Percentiles rank a stretch among this genome's conserved stretches.
Evolutionary conservation across 2,797 vertebrate species (phyloP).

Genomic region (Nasua narica): DNA sequence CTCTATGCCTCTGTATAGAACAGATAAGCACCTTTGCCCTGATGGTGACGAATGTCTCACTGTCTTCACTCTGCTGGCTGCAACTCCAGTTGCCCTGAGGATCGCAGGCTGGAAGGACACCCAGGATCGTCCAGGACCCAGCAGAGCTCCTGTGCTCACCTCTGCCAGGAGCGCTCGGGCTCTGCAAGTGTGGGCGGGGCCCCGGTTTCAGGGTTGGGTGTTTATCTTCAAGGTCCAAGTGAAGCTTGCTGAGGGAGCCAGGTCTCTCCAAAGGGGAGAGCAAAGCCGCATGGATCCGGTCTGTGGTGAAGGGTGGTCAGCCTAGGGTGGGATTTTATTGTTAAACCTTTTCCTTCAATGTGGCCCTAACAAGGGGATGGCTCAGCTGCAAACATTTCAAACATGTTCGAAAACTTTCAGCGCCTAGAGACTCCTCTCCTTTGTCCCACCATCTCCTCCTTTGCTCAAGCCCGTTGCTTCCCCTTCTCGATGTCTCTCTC

Average conservation of each 20-base stretch:
- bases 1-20: not conserved
- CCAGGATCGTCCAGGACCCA: not conserved
- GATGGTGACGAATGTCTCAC: not conserved
- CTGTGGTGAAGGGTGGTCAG: not conserved
- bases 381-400: not conserved
- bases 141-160: not conserved
- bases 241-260: not conserved
- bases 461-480: not conserved
- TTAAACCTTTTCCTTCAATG: not conserved
- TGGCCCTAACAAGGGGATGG: not conserved
- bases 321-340: conserved; percentile 18
- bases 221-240: not conserved
- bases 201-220: not conserved
- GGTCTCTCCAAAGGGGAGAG: not conserved
- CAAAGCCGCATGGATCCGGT: not conserved
- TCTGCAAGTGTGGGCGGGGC: not conserved
- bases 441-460: not conserved
- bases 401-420: not conserved
- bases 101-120: not conserved
- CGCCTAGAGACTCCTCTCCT: not conserved
- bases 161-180: not conserved
- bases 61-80: not conserved
- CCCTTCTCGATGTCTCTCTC: not conserved
- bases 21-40: not conserved
- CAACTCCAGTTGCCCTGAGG: not conserved